Conservation (phyloP, 2,113 vertebrate genomes). For the Cettia cetti region DNA sequence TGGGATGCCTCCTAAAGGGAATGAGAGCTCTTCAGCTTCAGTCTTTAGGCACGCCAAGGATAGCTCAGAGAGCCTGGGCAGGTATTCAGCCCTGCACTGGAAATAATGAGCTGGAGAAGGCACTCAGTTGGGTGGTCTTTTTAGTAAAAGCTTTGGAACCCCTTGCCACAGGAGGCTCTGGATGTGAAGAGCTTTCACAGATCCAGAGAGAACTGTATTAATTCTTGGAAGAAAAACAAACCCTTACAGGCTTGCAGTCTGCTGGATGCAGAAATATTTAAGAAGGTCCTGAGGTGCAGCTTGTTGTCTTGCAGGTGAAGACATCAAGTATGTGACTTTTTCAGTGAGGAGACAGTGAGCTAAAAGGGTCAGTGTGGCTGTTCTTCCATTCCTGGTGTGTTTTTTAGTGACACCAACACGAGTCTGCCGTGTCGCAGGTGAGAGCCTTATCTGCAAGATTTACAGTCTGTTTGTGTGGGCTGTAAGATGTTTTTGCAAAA, state of each 20-base stretch:
- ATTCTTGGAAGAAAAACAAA: not conserved
- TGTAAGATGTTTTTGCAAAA: not conserved
- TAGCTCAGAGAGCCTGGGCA: not conserved
- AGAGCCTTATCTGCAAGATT: not conserved
- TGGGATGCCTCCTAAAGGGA: not conserved
- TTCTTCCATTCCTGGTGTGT: not conserved
- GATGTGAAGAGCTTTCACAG: not conserved
- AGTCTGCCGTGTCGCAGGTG: not conserved
- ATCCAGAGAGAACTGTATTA: not conserved
- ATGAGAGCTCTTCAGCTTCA: not conserved
- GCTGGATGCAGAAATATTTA: not conserved
- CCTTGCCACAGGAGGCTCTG: not conserved
- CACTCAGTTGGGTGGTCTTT: not conserved
- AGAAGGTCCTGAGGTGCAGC: not conserved
- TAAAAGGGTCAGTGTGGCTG: not conserved
- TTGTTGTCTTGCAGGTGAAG: not conserved
- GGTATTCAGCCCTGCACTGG: not conserved
- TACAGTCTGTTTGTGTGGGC: not conserved
- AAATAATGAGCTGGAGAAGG: not conserved
- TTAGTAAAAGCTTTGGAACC: not conserved
- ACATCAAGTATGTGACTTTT: not conserved
- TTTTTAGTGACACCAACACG: rapidly evolving
- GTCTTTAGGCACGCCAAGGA: not conserved
- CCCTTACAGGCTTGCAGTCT: not conserved
- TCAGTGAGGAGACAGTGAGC: not conserved